A percentile compares a stretch with the other conserved stretches of the same genome.
Conservation (phyloP, 1,140 invertebrate genomes). For the Halesus radiatus region DNA sequence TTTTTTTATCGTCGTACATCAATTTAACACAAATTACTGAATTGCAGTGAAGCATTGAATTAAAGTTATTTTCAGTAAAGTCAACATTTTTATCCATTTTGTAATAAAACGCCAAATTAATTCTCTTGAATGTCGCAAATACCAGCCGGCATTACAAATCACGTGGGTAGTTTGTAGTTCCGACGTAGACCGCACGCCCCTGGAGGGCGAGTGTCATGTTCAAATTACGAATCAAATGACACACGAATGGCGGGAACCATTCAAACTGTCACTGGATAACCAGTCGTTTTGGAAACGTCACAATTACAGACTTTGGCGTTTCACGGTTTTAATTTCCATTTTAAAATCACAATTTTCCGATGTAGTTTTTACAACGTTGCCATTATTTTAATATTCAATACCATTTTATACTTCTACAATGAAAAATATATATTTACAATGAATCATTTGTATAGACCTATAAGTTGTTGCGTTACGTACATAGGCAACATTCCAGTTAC, state of each 20-base stretch:
- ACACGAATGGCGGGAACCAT: conserved; percentile 34
- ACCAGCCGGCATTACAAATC: conserved; percentile 21
- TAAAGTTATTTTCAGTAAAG: too few relatives aligned
- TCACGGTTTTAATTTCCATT: neutral
- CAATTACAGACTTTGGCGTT: neutral
- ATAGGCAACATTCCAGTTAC: too few relatives aligned
- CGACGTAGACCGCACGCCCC: conserved; percentile 10
- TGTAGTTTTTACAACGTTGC: too few relatives aligned
- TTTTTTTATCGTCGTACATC: too few relatives aligned
- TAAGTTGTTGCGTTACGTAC: too few relatives aligned
- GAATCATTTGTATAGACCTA: too few relatives aligned
- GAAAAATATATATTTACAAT: too few relatives aligned
- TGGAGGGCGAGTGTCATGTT: conserved; percentile 28
- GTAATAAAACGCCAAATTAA: neutral
- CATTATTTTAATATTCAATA: too few relatives aligned
- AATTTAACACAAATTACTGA: too few relatives aligned
- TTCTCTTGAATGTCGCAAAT: neutral
- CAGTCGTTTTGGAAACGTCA: neutral
- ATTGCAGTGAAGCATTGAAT: too few relatives aligned
- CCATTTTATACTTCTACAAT: too few relatives aligned
- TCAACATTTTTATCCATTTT: neutral
- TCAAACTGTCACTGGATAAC: conserved; percentile 22
- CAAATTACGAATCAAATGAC: conserved; percentile 35
- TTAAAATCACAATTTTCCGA: too few relatives aligned
- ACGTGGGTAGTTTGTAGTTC: conserved; percentile 6